Evolutionary conservation across 2,888 invertebrate genomes (phyloP).

Genomic region (Petrolisthes manimaculis): DNA sequence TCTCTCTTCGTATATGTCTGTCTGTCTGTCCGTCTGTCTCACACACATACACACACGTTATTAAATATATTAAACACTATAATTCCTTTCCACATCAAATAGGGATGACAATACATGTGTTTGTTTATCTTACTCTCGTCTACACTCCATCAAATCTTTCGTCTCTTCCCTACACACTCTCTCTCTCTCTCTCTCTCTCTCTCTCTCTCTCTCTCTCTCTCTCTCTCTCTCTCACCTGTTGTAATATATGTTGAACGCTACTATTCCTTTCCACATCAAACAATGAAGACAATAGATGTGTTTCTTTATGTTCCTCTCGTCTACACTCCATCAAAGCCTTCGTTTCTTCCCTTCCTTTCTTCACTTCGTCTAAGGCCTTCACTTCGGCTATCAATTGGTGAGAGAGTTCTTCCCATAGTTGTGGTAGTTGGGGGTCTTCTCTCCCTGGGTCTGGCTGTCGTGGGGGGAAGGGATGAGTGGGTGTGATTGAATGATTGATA

Average conservation of each 20-base stretch:
- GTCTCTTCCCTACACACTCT: slow-evolving; percentile 43
- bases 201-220: no score
- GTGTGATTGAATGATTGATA: no score
- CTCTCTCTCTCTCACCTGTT: slow-evolving; percentile 32
- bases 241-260: slow-evolving; percentile 44
- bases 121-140: slow-evolving; percentile 26
- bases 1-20: no score
- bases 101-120: slow-evolving; percentile 36
- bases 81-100: slow-evolving; percentile 49
- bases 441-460: slow-evolving; percentile 60
- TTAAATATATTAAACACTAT: slow-evolving; percentile 44
- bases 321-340: slow-evolving; percentile 27
- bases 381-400: slow-evolving; percentile 50
- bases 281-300: slow-evolving; percentile 35
- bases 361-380: slow-evolving; percentile 35
- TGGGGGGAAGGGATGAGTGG: no score
- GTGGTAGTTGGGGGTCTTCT: slow-evolving; percentile 35
- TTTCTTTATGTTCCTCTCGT: slow-evolving; percentile 23
- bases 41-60: slow-evolving; percentile 26
- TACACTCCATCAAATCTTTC: slow-evolving; percentile 15
- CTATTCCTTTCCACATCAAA: slow-evolving; percentile 51
- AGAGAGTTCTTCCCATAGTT: slow-evolving; percentile 44
- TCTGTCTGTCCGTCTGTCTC: no score
- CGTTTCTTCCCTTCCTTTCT: slow-evolving; percentile 48
- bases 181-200: no score